Evolutionary conservation across 2,888 invertebrate species (phyloP).

Genomic region (Eugnorisma glareosa): DNA sequence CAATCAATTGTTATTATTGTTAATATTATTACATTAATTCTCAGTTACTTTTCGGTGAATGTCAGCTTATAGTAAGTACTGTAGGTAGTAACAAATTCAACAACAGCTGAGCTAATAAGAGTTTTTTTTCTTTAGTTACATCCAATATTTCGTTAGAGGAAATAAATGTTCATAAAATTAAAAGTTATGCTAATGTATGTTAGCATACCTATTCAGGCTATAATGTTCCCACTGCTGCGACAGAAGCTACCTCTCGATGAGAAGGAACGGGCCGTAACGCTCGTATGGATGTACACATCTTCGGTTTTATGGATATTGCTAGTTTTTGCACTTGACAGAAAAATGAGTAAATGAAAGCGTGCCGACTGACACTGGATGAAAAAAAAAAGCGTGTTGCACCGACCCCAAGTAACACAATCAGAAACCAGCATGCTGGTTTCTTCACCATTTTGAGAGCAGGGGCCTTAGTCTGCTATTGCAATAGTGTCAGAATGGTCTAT

Average conservation of each 20-base stretch:
- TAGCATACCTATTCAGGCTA: neutral
- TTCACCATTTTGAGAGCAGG: too few relatives aligned
- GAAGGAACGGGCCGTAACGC: neutral
- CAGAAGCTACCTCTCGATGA: neutral
- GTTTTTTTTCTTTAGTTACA: conserved; percentile 1
- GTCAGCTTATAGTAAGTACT: neutral
- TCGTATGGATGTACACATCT: neutral
- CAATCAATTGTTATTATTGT: conserved; percentile 6
- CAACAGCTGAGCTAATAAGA: conserved; percentile 38
- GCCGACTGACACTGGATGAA: too few relatives aligned
- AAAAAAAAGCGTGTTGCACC: too few relatives aligned
- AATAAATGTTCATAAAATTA: neutral
- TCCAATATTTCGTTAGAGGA: neutral
- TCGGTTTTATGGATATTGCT: neutral
- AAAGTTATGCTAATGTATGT: neutral
- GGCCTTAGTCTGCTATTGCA: too few relatives aligned
- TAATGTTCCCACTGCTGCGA: neutral
- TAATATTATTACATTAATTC: neutral
- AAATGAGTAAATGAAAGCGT: neutral
- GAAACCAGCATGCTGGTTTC: too few relatives aligned
- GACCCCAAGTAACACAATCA: too few relatives aligned
- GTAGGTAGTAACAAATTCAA: neutral
- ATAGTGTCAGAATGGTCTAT: too few relatives aligned
- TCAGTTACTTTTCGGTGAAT: neutral
- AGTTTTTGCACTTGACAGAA: neutral